Evolutionary conservation across 2,797 vertebrate genomes (phyloP).

Genomic region (Esox masquinongy): DNA sequence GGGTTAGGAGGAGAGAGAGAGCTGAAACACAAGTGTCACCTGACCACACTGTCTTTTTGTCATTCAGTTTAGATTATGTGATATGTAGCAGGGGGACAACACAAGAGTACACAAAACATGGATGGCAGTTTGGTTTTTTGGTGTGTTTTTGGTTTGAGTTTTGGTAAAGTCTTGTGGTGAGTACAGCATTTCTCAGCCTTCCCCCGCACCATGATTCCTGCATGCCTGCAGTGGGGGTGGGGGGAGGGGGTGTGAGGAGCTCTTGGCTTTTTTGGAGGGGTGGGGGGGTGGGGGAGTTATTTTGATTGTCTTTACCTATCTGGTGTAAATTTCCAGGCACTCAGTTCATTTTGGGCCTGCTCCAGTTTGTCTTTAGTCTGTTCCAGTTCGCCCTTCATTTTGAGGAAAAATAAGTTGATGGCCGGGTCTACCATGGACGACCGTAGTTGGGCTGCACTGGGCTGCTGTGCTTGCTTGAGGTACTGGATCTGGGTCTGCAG

Average conservation of each 20-base stretch:
- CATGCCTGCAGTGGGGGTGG: conserved; percentile 96
- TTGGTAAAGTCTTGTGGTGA: conserved; percentile 93
- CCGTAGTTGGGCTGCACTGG: conserved; percentile 96
- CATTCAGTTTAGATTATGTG: conserved; percentile 83
- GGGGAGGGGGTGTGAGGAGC: conserved; percentile 88
- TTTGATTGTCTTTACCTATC: conserved; percentile 99
- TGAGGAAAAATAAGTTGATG: conserved; percentile 99
- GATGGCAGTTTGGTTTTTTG: conserved; percentile 80
- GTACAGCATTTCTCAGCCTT: conserved; percentile 95
- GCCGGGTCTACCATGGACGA: conserved; percentile 99
- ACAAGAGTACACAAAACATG: conserved; percentile 81
- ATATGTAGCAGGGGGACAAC: conserved; percentile 93
- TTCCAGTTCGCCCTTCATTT: conserved; percentile 99
- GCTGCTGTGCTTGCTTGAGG: conserved; percentile 99
- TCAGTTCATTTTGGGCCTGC: conserved; percentile 99
- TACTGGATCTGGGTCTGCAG: conserved; percentile 99
- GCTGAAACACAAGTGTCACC: conserved; percentile 99
- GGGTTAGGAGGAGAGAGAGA: conserved; percentile 82
- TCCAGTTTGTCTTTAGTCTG: conserved; percentile 99
- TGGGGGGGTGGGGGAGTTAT: conserved; percentile 67
- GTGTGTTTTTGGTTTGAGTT: conserved; percentile 78
- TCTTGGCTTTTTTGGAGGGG: conserved; percentile 87
- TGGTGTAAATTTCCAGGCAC: conserved; percentile 99
- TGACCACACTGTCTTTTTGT: conserved; percentile 87
- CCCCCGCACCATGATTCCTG: conserved; percentile 89